Conservation (phyloP, 2,888 invertebrate species). For the Ormia ochracea region DNA sequence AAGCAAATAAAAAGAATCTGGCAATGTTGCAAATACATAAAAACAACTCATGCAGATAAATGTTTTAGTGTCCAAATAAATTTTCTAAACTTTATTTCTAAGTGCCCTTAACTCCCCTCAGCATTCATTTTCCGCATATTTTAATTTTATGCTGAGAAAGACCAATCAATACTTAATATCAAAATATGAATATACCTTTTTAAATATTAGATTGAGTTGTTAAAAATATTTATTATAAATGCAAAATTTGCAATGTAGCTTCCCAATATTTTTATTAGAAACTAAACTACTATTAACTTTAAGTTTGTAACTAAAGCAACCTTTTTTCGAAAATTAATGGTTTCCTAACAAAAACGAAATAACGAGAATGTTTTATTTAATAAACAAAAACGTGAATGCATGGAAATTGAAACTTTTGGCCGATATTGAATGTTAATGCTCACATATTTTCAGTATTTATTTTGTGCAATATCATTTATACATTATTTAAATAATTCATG, state of each 20-base stretch:
- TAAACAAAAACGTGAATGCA: background rate
- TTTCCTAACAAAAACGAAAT: background rate
- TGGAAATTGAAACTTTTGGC: conserved; percentile 6
- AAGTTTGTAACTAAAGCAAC: background rate
- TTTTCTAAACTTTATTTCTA: no score
- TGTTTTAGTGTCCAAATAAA: no score
- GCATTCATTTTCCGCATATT: no score
- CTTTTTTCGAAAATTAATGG: no score
- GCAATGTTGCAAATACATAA: no score
- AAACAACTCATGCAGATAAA: no score
- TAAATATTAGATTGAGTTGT: background rate
- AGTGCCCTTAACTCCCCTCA: no score
- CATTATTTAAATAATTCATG: conserved; percentile 13
- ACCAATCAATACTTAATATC: background rate
- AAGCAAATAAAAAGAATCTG: no score
- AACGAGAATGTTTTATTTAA: background rate
- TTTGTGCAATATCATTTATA: conserved; percentile 1
- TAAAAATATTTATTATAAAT: background rate
- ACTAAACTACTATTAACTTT: background rate
- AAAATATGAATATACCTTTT: background rate
- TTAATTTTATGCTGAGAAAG: no score
- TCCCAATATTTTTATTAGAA: background rate
- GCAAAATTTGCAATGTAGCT: background rate
- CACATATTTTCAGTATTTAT: background rate
- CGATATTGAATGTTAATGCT: conserved; percentile 21